These are phyloP conservation scores for Drosophila ustulata DNA, from an alignment of 2,888 invertebrate species.

Conservation along the genomic window DNA sequence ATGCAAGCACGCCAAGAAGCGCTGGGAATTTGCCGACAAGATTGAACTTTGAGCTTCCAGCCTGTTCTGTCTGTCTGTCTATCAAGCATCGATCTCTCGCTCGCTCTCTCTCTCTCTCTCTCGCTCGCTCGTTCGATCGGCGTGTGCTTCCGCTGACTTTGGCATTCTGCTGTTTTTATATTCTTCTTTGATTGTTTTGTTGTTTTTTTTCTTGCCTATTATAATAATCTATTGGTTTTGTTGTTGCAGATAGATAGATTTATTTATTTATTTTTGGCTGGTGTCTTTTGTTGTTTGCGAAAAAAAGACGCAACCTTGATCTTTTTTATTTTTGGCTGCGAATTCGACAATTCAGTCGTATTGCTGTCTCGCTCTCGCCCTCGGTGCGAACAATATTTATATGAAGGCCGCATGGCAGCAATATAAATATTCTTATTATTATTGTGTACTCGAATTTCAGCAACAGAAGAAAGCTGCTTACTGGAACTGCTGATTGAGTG, in stretches of 20 bases:
- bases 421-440: not conserved
- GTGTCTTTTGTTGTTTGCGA: conserved; percentile 44
- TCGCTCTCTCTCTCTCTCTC: conserved; percentile 5
- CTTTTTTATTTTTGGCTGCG: conserved; percentile 58
- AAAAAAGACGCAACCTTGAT: conserved; percentile 61
- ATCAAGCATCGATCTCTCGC: not conserved
- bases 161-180: conserved; percentile 32
- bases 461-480: not conserved
- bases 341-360: conserved; percentile 25
- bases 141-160: conserved; percentile 49
- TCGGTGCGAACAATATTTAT: not conserved
- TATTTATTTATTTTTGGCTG: conserved; percentile 27
- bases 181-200: not conserved
- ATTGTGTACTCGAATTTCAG: not conserved
- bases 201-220: conserved; percentile 24
- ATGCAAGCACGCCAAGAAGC: conserved; percentile 1
- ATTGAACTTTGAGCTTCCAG: conserved; percentile 49
- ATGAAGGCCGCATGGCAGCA: not conserved
- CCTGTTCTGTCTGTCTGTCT: not conserved
- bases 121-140: conserved; percentile 1
- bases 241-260: conserved; percentile 5
- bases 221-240: conserved; percentile 52
- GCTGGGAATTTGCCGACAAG: conserved; percentile 32
- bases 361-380: not conserved
- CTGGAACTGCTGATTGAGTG: not conserved